A percentile compares a stretch with the other conserved stretches of the same genome.
phyloP scores from a whole-genome alignment of 2,113 vertebrate species.

The Laticauda laticaudata region DNA sequence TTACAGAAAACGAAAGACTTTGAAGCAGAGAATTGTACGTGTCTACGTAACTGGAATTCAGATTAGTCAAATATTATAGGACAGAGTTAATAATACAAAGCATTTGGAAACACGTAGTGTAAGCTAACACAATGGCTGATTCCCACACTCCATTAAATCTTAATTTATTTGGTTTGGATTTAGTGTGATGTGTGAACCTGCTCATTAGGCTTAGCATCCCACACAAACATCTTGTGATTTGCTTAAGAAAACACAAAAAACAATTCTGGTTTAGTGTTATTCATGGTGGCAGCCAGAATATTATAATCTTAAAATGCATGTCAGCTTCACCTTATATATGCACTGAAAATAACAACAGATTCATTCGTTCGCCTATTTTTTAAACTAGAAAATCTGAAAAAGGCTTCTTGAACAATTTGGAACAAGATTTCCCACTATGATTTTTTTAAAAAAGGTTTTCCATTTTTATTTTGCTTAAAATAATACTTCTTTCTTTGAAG shows the following conservation, averaged over 20 bases:
- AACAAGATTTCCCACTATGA: background rate
- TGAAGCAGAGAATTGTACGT: background rate
- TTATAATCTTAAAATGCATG: background rate
- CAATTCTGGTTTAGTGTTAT: background rate
- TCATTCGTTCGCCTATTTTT: background rate
- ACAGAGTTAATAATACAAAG: background rate
- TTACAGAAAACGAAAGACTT: background rate
- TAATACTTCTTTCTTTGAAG: background rate
- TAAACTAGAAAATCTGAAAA: background rate
- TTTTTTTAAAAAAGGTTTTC: background rate
- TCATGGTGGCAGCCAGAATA: background rate
- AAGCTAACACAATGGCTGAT: background rate
- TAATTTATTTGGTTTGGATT: background rate
- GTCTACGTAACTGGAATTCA: background rate
- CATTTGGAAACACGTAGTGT: background rate
- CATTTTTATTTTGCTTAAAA: background rate
- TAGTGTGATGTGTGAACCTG: background rate
- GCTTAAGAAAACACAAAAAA: background rate
- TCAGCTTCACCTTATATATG: background rate
- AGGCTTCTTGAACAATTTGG: background rate
- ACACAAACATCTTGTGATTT: background rate
- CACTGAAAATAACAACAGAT: background rate
- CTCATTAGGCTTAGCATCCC: background rate
- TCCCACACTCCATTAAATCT: background rate
- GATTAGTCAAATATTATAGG: background rate